Conservation (phyloP, 2,797 vertebrate genomes). For the Austrolebias charrua region DNA sequence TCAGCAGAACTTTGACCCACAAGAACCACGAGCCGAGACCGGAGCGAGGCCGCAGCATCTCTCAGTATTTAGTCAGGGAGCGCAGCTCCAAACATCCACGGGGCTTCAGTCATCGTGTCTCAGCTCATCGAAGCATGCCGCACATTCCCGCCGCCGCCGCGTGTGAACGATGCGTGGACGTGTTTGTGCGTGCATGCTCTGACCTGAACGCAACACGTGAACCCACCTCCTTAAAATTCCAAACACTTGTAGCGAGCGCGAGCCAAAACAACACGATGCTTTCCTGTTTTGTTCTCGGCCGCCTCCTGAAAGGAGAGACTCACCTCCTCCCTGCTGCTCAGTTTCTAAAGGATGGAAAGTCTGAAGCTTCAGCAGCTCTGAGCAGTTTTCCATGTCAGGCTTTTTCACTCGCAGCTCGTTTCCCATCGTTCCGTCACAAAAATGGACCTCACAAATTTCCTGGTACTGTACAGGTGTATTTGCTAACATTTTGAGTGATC, state of each 20-base stretch:
- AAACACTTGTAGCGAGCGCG: no score
- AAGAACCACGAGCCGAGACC: conserved; percentile 42
- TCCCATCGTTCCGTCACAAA: conserved; percentile 33
- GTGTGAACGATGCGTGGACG: no score
- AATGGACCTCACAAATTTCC: no score
- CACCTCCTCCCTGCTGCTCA: not conserved
- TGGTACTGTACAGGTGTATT: no score
- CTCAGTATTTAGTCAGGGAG: conserved; percentile 66
- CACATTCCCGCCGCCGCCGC: conserved; percentile 57
- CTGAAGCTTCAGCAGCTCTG: conserved; percentile 39
- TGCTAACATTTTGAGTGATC: no score
- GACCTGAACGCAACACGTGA: no score
- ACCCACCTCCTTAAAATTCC: no score
- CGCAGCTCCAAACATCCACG: conserved; percentile 63
- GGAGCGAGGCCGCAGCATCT: conserved; percentile 49
- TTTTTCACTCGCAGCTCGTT: conserved; percentile 33
- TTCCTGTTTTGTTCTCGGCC: conserved; percentile 74
- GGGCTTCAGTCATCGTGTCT: conserved; percentile 56
- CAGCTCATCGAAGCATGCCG: conserved; percentile 73
- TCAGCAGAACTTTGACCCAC: conserved; percentile 46
- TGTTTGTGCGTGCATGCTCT: no score
- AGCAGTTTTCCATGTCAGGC: conserved; percentile 62
- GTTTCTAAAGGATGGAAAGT: conserved; percentile 52
- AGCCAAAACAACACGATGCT: not conserved
- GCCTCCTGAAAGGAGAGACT: conserved; percentile 66